Conservation (phyloP, 2,113 vertebrate species). For the Brachyhypopomus gauderio region DNA sequence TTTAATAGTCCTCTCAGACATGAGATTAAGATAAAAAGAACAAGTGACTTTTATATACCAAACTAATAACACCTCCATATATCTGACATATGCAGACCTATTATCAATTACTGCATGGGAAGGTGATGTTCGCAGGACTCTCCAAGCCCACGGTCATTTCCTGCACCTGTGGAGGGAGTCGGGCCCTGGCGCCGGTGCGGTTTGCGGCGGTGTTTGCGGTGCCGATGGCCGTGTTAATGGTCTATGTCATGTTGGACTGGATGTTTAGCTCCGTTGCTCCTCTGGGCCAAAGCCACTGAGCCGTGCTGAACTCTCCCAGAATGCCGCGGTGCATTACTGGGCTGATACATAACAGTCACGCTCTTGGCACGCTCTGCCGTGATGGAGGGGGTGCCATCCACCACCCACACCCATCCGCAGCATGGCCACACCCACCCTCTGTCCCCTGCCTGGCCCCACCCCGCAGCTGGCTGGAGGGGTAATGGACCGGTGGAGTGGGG, state of each 20-base stretch:
- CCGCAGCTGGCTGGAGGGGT: slow-evolving; percentile 51
- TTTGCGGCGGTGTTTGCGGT: slow-evolving; percentile 2
- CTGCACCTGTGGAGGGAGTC: background rate
- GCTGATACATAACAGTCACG: slow-evolving; percentile 35
- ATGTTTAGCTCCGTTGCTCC: slow-evolving; percentile 21
- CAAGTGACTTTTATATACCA: too few relatives aligned
- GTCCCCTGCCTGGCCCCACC: slow-evolving; percentile 16
- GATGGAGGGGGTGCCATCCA: slow-evolving; percentile 26
- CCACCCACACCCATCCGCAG: slow-evolving; percentile 11
- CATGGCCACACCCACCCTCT: slow-evolving; percentile 30
- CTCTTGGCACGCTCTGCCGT: background rate
- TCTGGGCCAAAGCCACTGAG: slow-evolving; percentile 19
- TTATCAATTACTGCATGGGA: too few relatives aligned
- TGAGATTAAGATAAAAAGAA: slow-evolving; percentile 30
- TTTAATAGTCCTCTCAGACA: slow-evolving; percentile 54
- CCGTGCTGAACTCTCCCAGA: slow-evolving; percentile 40
- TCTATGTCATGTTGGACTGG: slow-evolving; percentile 30
- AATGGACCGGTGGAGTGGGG: slow-evolving; percentile 58
- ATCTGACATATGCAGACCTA: too few relatives aligned
- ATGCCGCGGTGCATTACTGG: slow-evolving; percentile 43
- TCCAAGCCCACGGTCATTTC: too few relatives aligned
- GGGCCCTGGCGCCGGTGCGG: background rate
- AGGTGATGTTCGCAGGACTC: too few relatives aligned
- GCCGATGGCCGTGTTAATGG: slow-evolving; percentile 39
- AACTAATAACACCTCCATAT: too few relatives aligned